Percentiles rank a stretch among this genome's conserved stretches.
Evolutionary conservation across 2,888 invertebrate genomes (phyloP).

Genomic region (Antheraea assamensis): DNA sequence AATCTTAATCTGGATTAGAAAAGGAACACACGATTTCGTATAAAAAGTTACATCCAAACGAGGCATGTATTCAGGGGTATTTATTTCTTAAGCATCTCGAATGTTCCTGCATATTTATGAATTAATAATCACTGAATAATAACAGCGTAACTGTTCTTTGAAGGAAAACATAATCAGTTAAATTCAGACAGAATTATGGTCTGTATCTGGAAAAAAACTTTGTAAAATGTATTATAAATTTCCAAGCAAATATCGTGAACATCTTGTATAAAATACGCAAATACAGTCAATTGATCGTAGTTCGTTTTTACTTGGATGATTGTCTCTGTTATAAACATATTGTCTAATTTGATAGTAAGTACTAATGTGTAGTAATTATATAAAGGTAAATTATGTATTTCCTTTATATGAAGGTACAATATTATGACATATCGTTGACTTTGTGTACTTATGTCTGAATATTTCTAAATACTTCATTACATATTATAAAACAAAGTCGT

Average conservation of each 20-base stretch:
- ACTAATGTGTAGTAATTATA: too few relatives aligned
- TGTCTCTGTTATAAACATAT: background rate
- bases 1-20: background rate
- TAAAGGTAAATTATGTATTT: too few relatives aligned
- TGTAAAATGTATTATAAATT: too few relatives aligned
- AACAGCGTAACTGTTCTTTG: background rate
- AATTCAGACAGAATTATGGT: too few relatives aligned
- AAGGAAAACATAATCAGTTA: background rate
- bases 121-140: background rate
- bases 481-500: too few relatives aligned
- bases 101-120: background rate
- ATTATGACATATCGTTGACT: too few relatives aligned
- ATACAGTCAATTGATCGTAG: background rate
- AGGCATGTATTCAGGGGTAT: background rate
- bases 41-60: background rate
- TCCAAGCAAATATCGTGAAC: background rate
- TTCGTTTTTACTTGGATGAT: background rate
- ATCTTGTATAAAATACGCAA: background rate
- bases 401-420: too few relatives aligned
- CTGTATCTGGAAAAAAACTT: too few relatives aligned
- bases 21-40: background rate
- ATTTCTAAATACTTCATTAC: too few relatives aligned
- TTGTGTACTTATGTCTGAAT: too few relatives aligned
- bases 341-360: too few relatives aligned
- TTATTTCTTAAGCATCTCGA: constrained; percentile 1